Evolutionary conservation across 2,797 vertebrate genomes (phyloP).

Genomic region (Alectoris magna): DNA sequence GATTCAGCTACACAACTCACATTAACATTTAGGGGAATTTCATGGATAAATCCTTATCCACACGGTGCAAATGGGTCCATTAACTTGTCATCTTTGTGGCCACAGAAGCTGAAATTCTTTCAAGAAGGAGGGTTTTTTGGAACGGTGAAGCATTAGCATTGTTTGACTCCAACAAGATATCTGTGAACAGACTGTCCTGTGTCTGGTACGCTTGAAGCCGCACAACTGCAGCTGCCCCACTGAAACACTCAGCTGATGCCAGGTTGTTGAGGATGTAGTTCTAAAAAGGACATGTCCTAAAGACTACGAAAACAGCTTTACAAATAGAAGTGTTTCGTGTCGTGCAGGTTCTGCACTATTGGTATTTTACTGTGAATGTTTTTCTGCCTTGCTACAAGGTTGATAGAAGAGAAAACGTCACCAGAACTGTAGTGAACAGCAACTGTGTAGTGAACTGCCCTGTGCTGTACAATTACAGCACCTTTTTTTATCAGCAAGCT

Average conservation of each 20-base stretch:
- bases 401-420: not conserved
- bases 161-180: not conserved
- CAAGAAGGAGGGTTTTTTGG: not conserved
- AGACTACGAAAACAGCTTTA: not conserved
- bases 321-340: not conserved
- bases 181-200: no score
- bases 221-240: not conserved
- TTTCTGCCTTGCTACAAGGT: not conserved
- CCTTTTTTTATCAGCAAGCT: not conserved
- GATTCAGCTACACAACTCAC: constrained; percentile 22
- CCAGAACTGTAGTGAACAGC: not conserved
- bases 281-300: not conserved
- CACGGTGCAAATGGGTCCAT: not conserved
- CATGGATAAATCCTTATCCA: constrained; percentile 16
- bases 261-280: not conserved
- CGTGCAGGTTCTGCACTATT: not conserved
- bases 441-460: not conserved
- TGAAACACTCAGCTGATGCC: not conserved
- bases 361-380: not conserved
- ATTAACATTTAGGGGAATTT: not conserved
- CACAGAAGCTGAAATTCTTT: not conserved
- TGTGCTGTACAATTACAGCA: not conserved
- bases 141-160: not conserved
- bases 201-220: not conserved
- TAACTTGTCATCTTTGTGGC: not conserved